Evolutionary conservation across 2,888 invertebrate species (phyloP).

Genomic region (Carterocephalus palaemon): DNA sequence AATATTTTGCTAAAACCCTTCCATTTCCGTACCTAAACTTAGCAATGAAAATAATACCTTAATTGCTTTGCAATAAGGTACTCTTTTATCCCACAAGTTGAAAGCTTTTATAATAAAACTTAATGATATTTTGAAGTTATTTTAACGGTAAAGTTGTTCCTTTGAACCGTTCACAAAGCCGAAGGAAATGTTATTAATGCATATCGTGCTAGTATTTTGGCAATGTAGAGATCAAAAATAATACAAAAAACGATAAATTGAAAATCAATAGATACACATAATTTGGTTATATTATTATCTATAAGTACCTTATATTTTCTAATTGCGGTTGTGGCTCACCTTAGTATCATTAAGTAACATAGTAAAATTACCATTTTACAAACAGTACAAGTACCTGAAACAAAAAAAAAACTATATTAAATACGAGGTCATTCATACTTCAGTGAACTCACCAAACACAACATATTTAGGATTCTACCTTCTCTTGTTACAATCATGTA

Average conservation of each 20-base stretch:
- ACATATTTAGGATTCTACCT: no score
- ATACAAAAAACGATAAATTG: neutral
- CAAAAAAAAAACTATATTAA: no score
- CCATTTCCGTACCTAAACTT: conserved; percentile 24
- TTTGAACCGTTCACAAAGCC: conserved; percentile 37
- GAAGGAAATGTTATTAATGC: conserved; percentile 52
- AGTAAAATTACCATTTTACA: no score
- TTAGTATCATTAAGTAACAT: no score
- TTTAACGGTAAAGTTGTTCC: conserved; percentile 49
- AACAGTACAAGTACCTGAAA: no score
- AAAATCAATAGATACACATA: no score
- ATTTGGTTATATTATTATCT: no score
- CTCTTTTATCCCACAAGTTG: neutral
- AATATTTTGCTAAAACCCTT: conserved; percentile 56
- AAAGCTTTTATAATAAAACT: conserved; percentile 30
- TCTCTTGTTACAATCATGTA: no score
- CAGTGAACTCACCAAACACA: no score
- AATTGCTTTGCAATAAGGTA: conserved; percentile 28
- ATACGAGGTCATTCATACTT: no score
- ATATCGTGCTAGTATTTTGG: conserved; percentile 19
- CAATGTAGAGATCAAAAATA: neutral
- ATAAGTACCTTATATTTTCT: no score
- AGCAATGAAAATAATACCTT: conserved; percentile 9
- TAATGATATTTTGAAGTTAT: conserved; percentile 49
- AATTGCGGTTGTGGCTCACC: no score